Conservation (phyloP, 1,140 invertebrate genomes). For the Onthophagus taurus region DNA sequence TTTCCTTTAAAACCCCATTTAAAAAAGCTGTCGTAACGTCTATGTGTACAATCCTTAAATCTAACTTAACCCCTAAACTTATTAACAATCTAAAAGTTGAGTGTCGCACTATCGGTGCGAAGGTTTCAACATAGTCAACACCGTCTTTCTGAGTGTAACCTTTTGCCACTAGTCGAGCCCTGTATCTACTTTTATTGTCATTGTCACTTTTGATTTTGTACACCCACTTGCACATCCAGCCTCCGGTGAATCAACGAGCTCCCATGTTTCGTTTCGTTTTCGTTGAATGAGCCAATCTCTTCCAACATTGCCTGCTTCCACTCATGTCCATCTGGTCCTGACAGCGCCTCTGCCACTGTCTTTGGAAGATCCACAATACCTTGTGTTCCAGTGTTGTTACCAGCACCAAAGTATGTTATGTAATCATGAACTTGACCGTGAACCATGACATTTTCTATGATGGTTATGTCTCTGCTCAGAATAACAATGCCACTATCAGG, state of each 20-base stretch:
- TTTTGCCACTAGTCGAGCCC: constrained; percentile 29
- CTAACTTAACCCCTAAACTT: constrained; percentile 24
- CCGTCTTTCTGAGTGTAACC: constrained; percentile 26
- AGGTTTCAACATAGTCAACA: constrained; percentile 28
- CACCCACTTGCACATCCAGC: constrained; percentile 34
- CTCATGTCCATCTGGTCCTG: constrained; percentile 19
- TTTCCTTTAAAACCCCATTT: constrained; percentile 38
- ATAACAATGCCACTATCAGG: neutral
- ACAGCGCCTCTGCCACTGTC: constrained; percentile 21
- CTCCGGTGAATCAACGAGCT: constrained; percentile 28
- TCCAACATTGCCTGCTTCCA: constrained; percentile 25
- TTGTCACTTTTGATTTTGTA: constrained; percentile 30
- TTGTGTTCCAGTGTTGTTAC: neutral
- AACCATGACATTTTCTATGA: constrained; percentile 1
- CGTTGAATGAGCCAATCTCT: constrained; percentile 27
- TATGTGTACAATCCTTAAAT: constrained; percentile 14
- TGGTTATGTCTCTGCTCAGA: constrained; percentile 5
- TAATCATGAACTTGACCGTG: neutral
- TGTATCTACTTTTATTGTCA: constrained; percentile 28
- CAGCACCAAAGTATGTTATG: neutral
- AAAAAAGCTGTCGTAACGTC: constrained; percentile 38
- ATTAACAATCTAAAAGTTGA: constrained; percentile 15
- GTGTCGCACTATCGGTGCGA: constrained; percentile 28
- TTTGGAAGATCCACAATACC: constrained; percentile 10
- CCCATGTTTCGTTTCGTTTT: constrained; percentile 33